Evolutionary conservation across 2,113 vertebrate genomes (phyloP).

Genomic region (Trichechus manatus): DNA sequence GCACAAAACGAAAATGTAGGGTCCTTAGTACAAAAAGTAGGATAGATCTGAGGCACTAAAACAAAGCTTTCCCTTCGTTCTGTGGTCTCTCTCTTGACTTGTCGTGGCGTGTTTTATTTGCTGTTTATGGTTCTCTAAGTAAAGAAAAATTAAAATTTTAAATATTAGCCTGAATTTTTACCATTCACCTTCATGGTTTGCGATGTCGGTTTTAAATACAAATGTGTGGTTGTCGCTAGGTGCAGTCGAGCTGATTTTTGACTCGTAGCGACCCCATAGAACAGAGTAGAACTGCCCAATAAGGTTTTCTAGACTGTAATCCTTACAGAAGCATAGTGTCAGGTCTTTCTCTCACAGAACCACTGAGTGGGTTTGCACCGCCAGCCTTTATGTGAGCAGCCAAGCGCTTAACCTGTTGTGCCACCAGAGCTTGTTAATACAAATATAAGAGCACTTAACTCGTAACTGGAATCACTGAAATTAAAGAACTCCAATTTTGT

Average conservation of each 20-base stretch:
- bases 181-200: fast-evolving
- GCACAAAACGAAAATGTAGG: neutral
- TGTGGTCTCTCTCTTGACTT: neutral
- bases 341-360: no score
- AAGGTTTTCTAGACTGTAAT: no score
- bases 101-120: neutral
- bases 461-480: fast-evolving
- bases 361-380: neutral
- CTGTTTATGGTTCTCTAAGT: neutral
- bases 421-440: neutral
- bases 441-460: neutral
- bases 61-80: neutral
- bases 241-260: neutral
- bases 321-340: no score
- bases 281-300: no score
- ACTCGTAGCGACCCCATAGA: no score
- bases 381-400: neutral
- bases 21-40: neutral
- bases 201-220: neutral
- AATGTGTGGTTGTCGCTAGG: neutral
- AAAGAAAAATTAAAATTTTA: neutral
- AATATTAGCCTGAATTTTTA: neutral
- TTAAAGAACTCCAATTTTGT: no score
- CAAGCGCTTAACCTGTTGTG: neutral
- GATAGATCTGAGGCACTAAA: fast-evolving